Conservation (phyloP, 2,113 vertebrate species). For the Chascanopsetta lugubris region DNA sequence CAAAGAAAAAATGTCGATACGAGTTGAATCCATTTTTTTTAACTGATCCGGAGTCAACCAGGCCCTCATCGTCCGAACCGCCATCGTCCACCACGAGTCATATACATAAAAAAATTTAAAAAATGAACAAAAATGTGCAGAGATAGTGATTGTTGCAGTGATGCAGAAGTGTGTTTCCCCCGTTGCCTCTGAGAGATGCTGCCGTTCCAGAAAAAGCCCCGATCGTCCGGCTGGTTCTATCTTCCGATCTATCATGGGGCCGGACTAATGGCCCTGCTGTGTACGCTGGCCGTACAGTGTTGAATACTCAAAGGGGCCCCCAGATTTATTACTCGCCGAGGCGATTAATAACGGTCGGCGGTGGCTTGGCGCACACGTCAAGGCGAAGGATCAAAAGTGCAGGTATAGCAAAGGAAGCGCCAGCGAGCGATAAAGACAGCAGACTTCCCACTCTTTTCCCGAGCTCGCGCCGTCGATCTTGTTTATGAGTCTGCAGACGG, state of each 20-base stretch:
- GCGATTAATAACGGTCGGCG: constrained; percentile 78
- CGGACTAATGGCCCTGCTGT: constrained; percentile 72
- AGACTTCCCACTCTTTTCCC: constrained; percentile 53
- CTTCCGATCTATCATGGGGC: constrained; percentile 70
- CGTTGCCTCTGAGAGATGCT: constrained; percentile 36
- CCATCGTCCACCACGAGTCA: too few relatives aligned
- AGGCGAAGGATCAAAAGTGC: constrained; percentile 72
- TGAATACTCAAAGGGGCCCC: constrained; percentile 65
- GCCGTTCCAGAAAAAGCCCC: constrained; percentile 54
- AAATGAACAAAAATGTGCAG: background rate
- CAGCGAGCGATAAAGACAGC: constrained; percentile 61
- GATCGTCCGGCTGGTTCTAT: constrained; percentile 49
- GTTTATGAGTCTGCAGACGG: constrained; percentile 37
- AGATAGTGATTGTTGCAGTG: constrained; percentile 8
- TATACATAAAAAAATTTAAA: background rate
- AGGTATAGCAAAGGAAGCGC: constrained; percentile 75
- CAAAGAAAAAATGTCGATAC: too few relatives aligned
- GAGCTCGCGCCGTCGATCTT: constrained; percentile 15
- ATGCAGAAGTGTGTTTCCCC: constrained; percentile 16
- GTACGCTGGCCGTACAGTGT: constrained; percentile 68
- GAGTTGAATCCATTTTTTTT: too few relatives aligned
- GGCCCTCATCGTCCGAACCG: too few relatives aligned
- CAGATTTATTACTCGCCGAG: constrained; percentile 77
- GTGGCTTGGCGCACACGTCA: constrained; percentile 65
- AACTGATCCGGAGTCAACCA: too few relatives aligned